Conservation (phyloP, 2,797 vertebrate species). For the Hapalemur alaotrensis region DNA sequence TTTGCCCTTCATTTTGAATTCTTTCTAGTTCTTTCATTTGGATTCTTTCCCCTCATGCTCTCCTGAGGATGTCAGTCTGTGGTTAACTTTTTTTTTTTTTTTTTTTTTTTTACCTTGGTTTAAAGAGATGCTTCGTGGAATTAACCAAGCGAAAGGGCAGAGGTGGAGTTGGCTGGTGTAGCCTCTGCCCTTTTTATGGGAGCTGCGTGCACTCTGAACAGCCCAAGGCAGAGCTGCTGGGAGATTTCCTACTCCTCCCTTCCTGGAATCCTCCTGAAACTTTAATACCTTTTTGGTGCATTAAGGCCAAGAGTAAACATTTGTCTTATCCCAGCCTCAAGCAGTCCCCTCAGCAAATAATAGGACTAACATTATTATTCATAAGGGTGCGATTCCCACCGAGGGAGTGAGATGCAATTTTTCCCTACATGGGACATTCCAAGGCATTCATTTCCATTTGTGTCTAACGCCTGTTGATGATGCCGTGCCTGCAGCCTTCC, state of each 20-base stretch:
- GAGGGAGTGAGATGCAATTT: background rate
- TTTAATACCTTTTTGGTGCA: slow-evolving; percentile 57
- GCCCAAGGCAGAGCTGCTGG: background rate
- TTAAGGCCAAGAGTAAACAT: slow-evolving; percentile 59
- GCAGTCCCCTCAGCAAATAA: slow-evolving; percentile 44
- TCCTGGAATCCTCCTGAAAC: slow-evolving; percentile 59
- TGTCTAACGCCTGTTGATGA: background rate
- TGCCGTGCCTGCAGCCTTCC: background rate
- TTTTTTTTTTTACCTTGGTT: background rate
- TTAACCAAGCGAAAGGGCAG: slow-evolving; percentile 26
- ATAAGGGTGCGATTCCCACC: background rate
- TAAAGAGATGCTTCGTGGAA: background rate
- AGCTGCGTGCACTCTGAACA: background rate
- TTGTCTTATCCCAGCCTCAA: slow-evolving; percentile 32
- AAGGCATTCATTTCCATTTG: background rate
- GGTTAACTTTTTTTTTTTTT: background rate
- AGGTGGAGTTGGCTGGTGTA: background rate
- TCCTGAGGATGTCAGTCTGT: slow-evolving; percentile 5
- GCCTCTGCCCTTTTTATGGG: background rate
- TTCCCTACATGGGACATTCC: background rate
- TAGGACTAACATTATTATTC: slow-evolving; percentile 34
- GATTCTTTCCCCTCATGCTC: background rate
- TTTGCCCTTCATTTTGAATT: background rate
- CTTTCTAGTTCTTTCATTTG: background rate
- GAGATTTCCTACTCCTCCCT: slow-evolving; percentile 21